Evolutionary conservation across 2,888 invertebrate species (phyloP).

Genomic region (Heliconius erato): DNA sequence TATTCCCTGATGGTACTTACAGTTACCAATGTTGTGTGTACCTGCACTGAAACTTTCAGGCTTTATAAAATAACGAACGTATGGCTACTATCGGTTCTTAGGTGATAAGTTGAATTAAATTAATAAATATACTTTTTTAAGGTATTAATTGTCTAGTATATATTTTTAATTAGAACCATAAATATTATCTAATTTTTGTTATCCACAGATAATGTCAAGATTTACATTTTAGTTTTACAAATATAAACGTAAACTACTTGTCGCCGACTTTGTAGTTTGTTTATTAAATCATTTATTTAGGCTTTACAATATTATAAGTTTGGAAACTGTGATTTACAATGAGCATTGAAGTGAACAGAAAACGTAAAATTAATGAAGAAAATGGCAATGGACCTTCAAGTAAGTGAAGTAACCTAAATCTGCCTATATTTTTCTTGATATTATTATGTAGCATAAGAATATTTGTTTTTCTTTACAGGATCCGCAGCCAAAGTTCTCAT

Average conservation of each 20-base stretch:
- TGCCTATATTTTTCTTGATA: slow-evolving; percentile 57
- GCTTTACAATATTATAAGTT: slow-evolving; percentile 1
- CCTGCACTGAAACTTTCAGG: no score
- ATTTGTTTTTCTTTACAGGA: slow-evolving; percentile 63
- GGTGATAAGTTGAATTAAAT: no score
- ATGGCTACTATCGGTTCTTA: no score
- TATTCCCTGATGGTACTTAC: no score
- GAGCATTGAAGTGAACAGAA: slow-evolving; percentile 61
- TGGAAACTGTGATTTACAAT: slow-evolving; percentile 52
- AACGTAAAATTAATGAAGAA: slow-evolving; percentile 69
- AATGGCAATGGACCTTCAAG: slow-evolving; percentile 65
- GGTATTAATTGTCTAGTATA: no score
- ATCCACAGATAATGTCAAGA: no score
- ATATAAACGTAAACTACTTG: slow-evolving; percentile 1
- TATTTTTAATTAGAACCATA: no score
- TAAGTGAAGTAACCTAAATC: slow-evolving; percentile 52
- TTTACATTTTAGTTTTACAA: neutral
- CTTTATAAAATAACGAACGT: no score
- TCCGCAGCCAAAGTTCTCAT: slow-evolving; percentile 71
- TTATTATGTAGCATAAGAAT: neutral
- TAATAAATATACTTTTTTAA: no score
- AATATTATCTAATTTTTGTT: no score
- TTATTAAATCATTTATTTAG: slow-evolving; percentile 9
- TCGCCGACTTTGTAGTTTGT: neutral
- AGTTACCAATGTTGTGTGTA: no score